Evolutionary conservation across 2,888 invertebrate genomes (phyloP), one percentile per base, ranked within the genome.

Genomic region (Saturnia pavonia): DNA sequence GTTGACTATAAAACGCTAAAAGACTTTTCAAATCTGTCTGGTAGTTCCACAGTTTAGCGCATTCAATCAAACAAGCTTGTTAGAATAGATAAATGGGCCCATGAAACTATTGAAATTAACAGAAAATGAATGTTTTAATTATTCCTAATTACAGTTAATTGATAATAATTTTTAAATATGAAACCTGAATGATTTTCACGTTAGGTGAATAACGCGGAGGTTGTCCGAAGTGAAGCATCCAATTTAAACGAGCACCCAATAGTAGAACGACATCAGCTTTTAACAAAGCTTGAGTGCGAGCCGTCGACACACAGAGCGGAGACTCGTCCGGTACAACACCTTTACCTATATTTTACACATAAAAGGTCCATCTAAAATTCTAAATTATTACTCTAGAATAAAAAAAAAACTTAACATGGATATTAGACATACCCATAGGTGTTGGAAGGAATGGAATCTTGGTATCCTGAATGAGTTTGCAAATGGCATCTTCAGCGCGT

Each of bases 201-300:
- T 97, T 94, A 0, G 95, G 94, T 25, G 96, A 95, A 88, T 96
- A 99, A 60, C 99, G 94, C 1, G 99, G 99, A 25, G 97, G 92
- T 71, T 96, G 96, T 1, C 99, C 99, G 93, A 99, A 99, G 91
- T 99, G 99, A 74, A 99, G 94, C 92, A 99, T 99, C 99, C 99
- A 99, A 92, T 99, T 99, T 25, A 99, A 94, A 57, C 99, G 94
- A 0, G 99, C 99, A 0, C 99, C 99, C 57, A 99, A 89, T 69
- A 99, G 90, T 4, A 99, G 82, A 3, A 99, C 94, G 0, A 98
- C 97, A 89, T 99, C 99, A 0, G 98, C 97, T 77, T 97, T 95
- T 80, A 96, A 96, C 69, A 99, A 91, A 0, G 98, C 99, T 73
- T 95, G 88, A 0, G 99, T 98, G 71, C 99, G 95, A 1, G 99